Evolutionary conservation across 2,888 invertebrate genomes (phyloP), one percentile per base, ranked within the genome.

Genomic region (Hydrotaea diabolus): DNA sequence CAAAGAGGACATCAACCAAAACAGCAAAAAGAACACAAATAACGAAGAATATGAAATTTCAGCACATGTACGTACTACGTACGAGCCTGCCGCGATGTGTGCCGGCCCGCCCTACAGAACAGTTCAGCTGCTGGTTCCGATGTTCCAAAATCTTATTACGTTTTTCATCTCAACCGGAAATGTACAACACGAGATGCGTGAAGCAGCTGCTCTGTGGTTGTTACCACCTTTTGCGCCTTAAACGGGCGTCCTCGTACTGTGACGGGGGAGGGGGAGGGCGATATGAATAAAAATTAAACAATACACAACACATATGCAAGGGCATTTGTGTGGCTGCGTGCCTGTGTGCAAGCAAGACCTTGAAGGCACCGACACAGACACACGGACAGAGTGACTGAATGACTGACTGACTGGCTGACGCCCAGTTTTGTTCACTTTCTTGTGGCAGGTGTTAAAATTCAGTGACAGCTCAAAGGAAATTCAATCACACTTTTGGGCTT

Each of bases 401-500:
- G n/a, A n/a, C n/a, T n/a, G n/a, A n/a, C 43, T 9, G 43, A 11
- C 43, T 13, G 43, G 9, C 43, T 7, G 43, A 21, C 2, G 23
- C 57, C 19, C 59, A 59, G 26, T 59, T 59, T 2, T 15, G 11
- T 21, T 21, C 43, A 69, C 17, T 69, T 0, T 19, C 31, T 31
- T 31, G 53, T 78, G 78, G 72, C 82, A 82, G 82, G 82, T 82
- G 82, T 74, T 62, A 71, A 69, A 66, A 72, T 77, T 49, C 17
- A 55, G 19, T 75, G 17, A 43, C 64, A 66, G 62, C 53, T 78
- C 62, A 49, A 59, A 72, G 49, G 62, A 77, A 49, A 75, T 82
- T 59, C 62, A 72, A 62, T 71, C 69, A 72, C 62, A 75, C 23
- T 74, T 19, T 78, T 71, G 74, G 74, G 15, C 26, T 82, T 66